These are phyloP conservation scores for Tipula helvola DNA, from an alignment of 2,888 invertebrate genomes.

Conservation along the genomic window DNA sequence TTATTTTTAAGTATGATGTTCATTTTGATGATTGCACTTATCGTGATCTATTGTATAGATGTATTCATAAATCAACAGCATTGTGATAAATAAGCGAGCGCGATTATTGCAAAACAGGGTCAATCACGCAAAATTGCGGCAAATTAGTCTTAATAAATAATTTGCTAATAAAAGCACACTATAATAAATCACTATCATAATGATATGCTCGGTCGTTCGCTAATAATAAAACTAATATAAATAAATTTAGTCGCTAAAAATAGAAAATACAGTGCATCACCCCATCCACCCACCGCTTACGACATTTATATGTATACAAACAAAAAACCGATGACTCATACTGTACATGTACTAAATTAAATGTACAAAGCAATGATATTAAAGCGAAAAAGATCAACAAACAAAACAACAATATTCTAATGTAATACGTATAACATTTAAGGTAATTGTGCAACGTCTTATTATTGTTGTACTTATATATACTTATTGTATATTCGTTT, in stretches of 20 bases:
- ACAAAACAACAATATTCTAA: neutral
- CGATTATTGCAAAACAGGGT: neutral
- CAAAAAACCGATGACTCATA: neutral
- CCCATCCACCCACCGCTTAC: neutral
- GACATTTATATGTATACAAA: neutral
- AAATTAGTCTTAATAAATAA: neutral
- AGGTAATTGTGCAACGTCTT: neutral
- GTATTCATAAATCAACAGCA: neutral
- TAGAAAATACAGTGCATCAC: neutral
- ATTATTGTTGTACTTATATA: neutral
- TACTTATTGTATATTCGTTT: neutral
- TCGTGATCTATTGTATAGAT: neutral
- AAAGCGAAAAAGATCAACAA: neutral
- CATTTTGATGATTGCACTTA: neutral
- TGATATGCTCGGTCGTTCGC: neutral
- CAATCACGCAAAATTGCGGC: neutral
- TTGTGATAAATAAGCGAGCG: neutral
- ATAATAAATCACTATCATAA: neutral
- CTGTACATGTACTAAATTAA: neutral
- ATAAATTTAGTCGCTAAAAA: neutral
- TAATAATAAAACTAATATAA: neutral
- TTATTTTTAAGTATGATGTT: neutral
- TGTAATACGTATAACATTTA: neutral
- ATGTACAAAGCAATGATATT: neutral
- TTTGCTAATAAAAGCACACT: neutral